Conservation (phyloP, 2,888 invertebrate genomes). For the Spodoptera picta region DNA sequence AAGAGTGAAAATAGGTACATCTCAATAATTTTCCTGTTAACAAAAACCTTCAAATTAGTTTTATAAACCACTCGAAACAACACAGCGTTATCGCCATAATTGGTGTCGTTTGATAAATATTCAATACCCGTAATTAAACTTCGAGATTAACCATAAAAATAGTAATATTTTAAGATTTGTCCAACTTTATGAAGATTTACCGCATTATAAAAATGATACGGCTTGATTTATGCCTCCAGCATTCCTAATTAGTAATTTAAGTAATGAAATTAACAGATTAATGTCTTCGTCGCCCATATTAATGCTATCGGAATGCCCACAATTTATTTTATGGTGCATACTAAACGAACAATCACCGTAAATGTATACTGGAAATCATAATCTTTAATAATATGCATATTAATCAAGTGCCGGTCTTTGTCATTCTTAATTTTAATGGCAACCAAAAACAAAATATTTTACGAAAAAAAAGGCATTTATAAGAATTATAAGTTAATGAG, state of each 20-base stretch:
- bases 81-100: slow-evolving; percentile 34
- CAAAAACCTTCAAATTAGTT: background rate
- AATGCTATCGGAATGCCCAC: slow-evolving; percentile 31
- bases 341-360: slow-evolving; percentile 39
- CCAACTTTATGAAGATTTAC: slow-evolving; percentile 53
- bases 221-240: slow-evolving; percentile 49
- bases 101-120: slow-evolving; percentile 51
- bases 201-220: slow-evolving; percentile 47
- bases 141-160: slow-evolving; percentile 46
- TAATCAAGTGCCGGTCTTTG: slow-evolving; percentile 38
- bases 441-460: slow-evolving; percentile 26
- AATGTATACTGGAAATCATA: slow-evolving; percentile 28
- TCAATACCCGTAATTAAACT: slow-evolving; percentile 42
- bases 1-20: slow-evolving; percentile 4
- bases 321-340: slow-evolving; percentile 46
- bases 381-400: slow-evolving; percentile 48
- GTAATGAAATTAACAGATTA: slow-evolving; percentile 46
- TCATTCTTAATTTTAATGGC: slow-evolving; percentile 30
- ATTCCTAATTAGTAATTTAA: slow-evolving; percentile 55
- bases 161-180: slow-evolving; percentile 54
- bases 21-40: slow-evolving; percentile 15
- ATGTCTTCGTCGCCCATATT: slow-evolving; percentile 48
- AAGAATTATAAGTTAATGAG: slow-evolving; percentile 8
- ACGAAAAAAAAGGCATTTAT: slow-evolving; percentile 9
- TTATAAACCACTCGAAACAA: slow-evolving; percentile 8